Base-by-base conservation (phyloP, 2,113 vertebrate species). In the Plotosus lineatus region DNA sequence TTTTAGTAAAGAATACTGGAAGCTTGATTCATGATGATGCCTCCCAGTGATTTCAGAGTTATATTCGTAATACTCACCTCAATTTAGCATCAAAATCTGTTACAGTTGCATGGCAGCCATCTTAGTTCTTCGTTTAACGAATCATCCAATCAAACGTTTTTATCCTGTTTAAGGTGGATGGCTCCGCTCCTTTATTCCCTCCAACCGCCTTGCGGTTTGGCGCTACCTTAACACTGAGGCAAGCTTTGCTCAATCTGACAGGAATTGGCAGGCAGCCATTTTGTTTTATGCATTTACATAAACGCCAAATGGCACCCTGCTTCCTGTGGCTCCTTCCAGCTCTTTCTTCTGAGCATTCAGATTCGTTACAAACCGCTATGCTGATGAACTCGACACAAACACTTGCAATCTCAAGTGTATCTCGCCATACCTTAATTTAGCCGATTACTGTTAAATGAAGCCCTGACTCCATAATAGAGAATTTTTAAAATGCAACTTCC, bases 201-300 rank as follows among this genome's bases (percentile, higher is more conserved):
- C 31, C 44, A 38, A n/a, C 68, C 61, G 77, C 71, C 21, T 11
- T 7, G 11, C 31, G 26, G 58, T 50, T 71, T 42, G 5, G 58
- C 2, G 42, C 84, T 83, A 63, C 84, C 84, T 85, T 87, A 84
- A 84, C 81, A 75, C 44, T 19, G 26, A 84, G 68, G 68, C 81
- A 31, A 85, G 82, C 82, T 85, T 85, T 73, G 79, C 71, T 84
- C 77, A 80, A 82, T 77, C 79, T 77, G 79, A 84, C 84, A 85
- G 86, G 77, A 85, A 77, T 87, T 87, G 86, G 86, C 86, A 85
- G 86, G 82, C 82, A 83, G 86, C 86, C 84, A 87, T 86, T 82
- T 87, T 87, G 84, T 87, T 87, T 77, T 58, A 51, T 46, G 53
- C 79, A 82, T 87, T 85, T 82, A 78, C 84, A 87, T 87, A 84